Evolutionary conservation across 1,140 invertebrate species (phyloP), one percentile per base, ranked within the genome.

Genomic region (Orussus abietinus): DNA sequence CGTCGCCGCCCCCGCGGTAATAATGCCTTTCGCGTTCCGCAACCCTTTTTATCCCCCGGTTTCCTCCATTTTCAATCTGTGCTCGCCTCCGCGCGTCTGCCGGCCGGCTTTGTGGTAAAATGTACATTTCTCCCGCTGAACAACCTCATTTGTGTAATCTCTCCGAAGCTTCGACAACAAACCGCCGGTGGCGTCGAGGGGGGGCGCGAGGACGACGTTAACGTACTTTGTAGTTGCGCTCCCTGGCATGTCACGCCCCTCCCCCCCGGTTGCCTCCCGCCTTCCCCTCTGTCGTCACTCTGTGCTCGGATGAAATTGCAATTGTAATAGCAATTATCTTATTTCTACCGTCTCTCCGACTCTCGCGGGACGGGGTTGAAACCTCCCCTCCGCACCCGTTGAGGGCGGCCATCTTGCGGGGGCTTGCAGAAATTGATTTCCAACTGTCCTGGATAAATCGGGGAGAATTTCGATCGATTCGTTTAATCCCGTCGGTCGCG

Each of bases 311-410:
- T 50, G 49, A 14, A 60, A 62, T 62, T 53, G 57, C 59, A 51
- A 64, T 62, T 60, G 53, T 65, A 62, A 62, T 54, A 57, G 56
- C 57, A 64, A 64, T 64, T 63, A 60, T 56, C 53, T 57, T 59
- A 62, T 63, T 65, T 60, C 55, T 49, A 51, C 49, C 12, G n/a
- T 28, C 25, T 28, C 25, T 28, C 25, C 25, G 25, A n/a, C n/a
- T n/a, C n/a, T n/a, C n/a, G n/a, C n/a, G n/a, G n/a, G n/a, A n/a
- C n/a, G n/a, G n/a, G n/a, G n/a, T n/a, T n/a, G n/a, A n/a, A n/a
- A n/a, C n/a, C n/a, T n/a, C n/a, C n/a, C n/a, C n/a, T n/a, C n/a
- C n/a, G n/a, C n/a, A n/a, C n/a, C n/a, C n/a, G n/a, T n/a, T n/a
- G n/a, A n/a, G n/a, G n/a, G n/a, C n/a, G n/a, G n/a, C n/a, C n/a